Base-by-base conservation (phyloP, 2,797 vertebrate genomes). In the Eleutherodactylus coqui region DNA sequence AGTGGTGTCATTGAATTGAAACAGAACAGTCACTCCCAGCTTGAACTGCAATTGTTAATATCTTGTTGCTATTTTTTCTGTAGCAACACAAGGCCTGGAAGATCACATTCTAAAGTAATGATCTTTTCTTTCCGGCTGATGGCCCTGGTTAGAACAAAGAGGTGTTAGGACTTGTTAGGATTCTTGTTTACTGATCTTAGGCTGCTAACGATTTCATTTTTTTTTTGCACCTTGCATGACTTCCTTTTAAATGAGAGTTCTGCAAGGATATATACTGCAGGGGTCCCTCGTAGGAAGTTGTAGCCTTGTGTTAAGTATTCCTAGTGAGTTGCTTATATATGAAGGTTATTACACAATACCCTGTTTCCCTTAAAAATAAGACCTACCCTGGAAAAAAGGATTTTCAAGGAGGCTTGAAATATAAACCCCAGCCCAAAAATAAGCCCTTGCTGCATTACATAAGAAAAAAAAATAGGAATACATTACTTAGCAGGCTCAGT, bases 1-100 rank as follows among this genome's bases (percentile, higher is more conserved):
- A 98, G 96, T 96, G 95, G 93, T 94, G 94, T 95, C 96, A 96
- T 95, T 97, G 96, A 97, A 98, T 98, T 97, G 96, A 97, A 96
- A 97, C 95, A 94, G 96, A 97, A 94, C 95, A 95, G 95, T 96
- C 95, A 92, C 93, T 94, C 93, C 91, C 93, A 93, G 93, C 93
- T 93, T 94, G 93, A 95, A 90, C 94, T 94, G 95, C 95, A 92
- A 89, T 94, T 93, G 94, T 95, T 96, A 95, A 95, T 94, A 93
- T 95, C 95, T 96, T 97, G 95, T 96, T 95, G 95, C 90, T 92
- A 92, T 92, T 95, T 93, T 89, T 92, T 89, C 64, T 92, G 91
- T 93, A 92, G 88, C 89, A 88, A 21, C 85, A 88, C 89, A 90
- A 91, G 90, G 92, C 83, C 72, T 88, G 87, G 88, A 90, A 88